Evolutionary conservation across 2,888 invertebrate genomes (phyloP).

Genomic region (Onchidella celtica): DNA sequence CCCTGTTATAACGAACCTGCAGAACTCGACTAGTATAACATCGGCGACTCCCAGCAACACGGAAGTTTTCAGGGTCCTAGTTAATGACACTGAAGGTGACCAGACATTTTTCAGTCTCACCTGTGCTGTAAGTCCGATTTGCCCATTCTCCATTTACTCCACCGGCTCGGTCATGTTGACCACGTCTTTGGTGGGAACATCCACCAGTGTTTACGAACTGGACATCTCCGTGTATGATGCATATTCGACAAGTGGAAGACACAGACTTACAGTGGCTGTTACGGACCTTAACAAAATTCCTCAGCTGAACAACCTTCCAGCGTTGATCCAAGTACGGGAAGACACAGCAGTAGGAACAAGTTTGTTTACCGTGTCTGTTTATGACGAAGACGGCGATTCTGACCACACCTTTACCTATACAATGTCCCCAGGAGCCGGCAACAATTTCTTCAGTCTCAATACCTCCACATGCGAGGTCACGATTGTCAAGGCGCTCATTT

Average conservation of each 20-base stretch:
- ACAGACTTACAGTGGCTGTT: constrained; percentile 2
- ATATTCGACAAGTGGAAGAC: constrained; percentile 5
- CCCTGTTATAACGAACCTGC: constrained; percentile 33
- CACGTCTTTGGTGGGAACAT: not conserved
- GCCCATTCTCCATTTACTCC: constrained; percentile 38
- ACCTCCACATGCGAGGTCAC: not conserved
- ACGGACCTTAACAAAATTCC: not conserved
- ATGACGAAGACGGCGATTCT: constrained; percentile 38
- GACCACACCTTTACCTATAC: not conserved
- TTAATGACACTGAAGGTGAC: constrained; percentile 22
- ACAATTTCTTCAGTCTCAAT: not conserved
- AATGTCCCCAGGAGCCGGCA: constrained; percentile 5
- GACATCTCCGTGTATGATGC: constrained; percentile 17
- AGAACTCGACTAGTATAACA: constrained; percentile 17
- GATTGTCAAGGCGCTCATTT: not conserved
- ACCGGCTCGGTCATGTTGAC: constrained; percentile 1
- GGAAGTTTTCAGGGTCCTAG: not conserved
- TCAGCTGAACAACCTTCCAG: constrained; percentile 21
- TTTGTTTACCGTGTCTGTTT: constrained; percentile 24
- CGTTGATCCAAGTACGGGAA: constrained; percentile 23
- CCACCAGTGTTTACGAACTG: constrained; percentile 6
- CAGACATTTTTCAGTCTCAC: constrained; percentile 9
- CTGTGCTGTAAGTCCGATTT: not conserved
- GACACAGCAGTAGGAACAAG: constrained; percentile 16
- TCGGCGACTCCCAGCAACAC: constrained; percentile 1